A percentile compares a stretch with the other conserved stretches of the same genome.
Conservation (phyloP, 2,113 vertebrate genomes). For the Spea bombifrons region DNA sequence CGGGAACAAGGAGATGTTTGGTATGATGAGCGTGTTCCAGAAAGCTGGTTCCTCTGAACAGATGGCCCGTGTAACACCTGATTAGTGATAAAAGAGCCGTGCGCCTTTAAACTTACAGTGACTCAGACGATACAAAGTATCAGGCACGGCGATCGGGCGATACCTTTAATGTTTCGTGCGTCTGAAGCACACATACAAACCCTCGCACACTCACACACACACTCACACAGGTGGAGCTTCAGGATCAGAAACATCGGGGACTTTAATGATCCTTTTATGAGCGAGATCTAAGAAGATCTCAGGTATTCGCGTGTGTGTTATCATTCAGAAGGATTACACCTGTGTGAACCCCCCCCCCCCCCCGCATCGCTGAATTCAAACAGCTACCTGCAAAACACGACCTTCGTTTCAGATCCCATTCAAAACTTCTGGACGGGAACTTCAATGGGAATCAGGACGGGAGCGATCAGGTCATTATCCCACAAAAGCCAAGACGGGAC, state of each 20-base stretch:
- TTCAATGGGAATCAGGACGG: slow-evolving; percentile 18
- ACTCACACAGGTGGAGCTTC: slow-evolving; percentile 47
- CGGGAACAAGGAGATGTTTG: slow-evolving; percentile 14
- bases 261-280: slow-evolving; percentile 33
- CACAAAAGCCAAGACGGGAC: not conserved
- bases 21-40: slow-evolving; percentile 40
- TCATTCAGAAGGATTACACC: slow-evolving; percentile 44
- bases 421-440: slow-evolving; percentile 24
- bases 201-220: slow-evolving; percentile 18
- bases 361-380: slow-evolving; percentile 38
- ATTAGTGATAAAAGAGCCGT: slow-evolving; percentile 40
- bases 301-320: slow-evolving; percentile 33
- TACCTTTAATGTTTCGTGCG: slow-evolving; percentile 12
- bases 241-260: not conserved
- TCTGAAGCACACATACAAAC: slow-evolving; percentile 9
- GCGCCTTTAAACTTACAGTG: slow-evolving; percentile 22
- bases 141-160: not conserved
- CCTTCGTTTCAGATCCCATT: slow-evolving; percentile 20
- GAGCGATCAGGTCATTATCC: slow-evolving; percentile 14
- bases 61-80: slow-evolving; percentile 8
- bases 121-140: slow-evolving; percentile 19
- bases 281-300: slow-evolving; percentile 20
- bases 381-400: slow-evolving; percentile 21
- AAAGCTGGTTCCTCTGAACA: slow-evolving; percentile 36
- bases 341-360: slow-evolving; percentile 29